phyloP scores from a whole-genome alignment of 1,140 invertebrate genomes.

The Drosophila bocki region DNA sequence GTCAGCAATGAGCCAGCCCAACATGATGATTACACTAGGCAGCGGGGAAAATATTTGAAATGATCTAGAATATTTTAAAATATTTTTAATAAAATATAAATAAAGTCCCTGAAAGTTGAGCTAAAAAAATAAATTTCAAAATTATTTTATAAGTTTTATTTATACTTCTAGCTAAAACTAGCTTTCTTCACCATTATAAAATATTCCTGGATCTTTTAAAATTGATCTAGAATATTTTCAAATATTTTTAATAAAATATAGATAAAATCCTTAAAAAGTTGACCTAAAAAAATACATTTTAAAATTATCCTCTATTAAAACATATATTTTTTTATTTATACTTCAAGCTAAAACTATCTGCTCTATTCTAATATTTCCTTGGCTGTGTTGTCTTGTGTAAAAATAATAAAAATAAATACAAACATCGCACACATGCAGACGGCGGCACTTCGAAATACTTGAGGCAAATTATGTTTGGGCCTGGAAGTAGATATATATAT shows the following conservation, averaged over 20 bases:
- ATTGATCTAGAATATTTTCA: neutral
- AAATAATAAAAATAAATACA: slow-evolving; percentile 61
- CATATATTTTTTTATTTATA: too few species aligned
- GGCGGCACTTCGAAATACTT: slow-evolving; percentile 43
- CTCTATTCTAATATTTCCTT: neutral
- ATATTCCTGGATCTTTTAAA: neutral
- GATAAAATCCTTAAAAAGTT: neutral
- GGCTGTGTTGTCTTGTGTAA: slow-evolving; percentile 22
- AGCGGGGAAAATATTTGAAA: neutral
- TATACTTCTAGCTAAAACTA: neutral
- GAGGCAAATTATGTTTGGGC: slow-evolving; percentile 70
- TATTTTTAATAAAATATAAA: neutral
- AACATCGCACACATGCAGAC: slow-evolving; percentile 42
- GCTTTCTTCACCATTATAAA: neutral
- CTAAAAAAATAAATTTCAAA: neutral
- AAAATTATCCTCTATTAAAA: neutral
- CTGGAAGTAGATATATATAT: slow-evolving; percentile 16
- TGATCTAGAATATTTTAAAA: too few species aligned
- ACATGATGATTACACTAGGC: slow-evolving; percentile 41
- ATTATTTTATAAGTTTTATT: neutral
- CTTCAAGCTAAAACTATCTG: neutral
- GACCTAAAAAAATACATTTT: neutral
- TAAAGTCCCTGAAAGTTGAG: neutral
- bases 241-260: neutral
- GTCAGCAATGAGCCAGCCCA: slow-evolving; percentile 46